These are phyloP conservation scores for Bucorvus abyssinicus DNA, from an alignment of 2,797 vertebrate genomes.

Conservation along the genomic window DNA sequence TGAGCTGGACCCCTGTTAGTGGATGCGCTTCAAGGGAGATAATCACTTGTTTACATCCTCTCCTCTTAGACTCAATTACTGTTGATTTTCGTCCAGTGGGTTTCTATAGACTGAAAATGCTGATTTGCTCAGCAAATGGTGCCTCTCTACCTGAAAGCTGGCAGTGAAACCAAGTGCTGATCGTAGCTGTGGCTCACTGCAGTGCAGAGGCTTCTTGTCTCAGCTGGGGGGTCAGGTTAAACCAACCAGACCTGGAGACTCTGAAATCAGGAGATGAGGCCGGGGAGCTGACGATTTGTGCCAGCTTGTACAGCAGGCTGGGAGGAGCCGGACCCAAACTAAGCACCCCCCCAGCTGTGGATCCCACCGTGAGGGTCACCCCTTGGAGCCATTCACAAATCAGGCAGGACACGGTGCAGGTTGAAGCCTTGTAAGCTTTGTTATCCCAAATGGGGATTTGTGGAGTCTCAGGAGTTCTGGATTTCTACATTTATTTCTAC, in stretches of 20 bases:
- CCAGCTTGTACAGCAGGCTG: neutral
- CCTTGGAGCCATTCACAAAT: neutral
- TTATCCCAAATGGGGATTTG: neutral
- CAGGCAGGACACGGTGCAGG: neutral
- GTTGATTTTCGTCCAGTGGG: neutral
- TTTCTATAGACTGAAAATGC: neutral
- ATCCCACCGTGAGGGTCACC: fast-evolving
- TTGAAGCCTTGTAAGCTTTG: neutral
- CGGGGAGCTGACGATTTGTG: neutral
- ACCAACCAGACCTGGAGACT: neutral
- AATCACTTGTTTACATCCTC: neutral
- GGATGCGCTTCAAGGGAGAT: neutral
- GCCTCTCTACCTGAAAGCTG: neutral
- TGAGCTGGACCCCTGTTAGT: neutral
- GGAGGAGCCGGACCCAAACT: neutral
- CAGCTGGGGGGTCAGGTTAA: neutral
- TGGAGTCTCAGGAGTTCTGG: neutral
- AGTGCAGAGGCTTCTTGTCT: neutral
- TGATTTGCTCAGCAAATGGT: neutral
- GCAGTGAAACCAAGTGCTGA: neutral
- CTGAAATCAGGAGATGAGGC: neutral
- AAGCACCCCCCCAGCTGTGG: neutral
- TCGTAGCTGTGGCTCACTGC: neutral
- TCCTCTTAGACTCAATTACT: neutral
- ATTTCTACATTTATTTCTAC: neutral